These are phyloP conservation scores for Pyrocephalus nanus DNA, from an alignment of 2,797 vertebrate species.

Conservation along the genomic window DNA sequence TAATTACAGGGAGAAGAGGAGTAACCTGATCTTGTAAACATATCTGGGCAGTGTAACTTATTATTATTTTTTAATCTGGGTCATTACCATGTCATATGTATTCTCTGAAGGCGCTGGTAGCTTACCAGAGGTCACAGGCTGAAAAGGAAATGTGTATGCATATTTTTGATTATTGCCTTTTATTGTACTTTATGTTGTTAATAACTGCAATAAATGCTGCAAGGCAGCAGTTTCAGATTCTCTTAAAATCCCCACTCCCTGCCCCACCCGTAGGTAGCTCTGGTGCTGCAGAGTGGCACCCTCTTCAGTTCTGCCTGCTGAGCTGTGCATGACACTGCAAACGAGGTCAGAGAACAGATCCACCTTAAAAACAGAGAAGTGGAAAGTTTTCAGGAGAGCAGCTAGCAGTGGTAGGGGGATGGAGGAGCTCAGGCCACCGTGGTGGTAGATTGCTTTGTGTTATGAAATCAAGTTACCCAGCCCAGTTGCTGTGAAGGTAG, in stretches of 20 bases:
- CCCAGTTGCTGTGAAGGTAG: neutral
- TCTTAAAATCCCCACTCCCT: neutral
- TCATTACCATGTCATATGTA: slow-evolving; percentile 43
- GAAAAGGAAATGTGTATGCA: neutral
- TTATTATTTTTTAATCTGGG: slow-evolving; percentile 69
- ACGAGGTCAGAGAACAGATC: neutral
- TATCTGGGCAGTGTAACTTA: slow-evolving; percentile 5
- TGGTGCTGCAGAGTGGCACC: neutral
- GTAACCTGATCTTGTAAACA: slow-evolving; percentile 56
- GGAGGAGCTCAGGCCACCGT: neutral
- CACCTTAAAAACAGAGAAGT: neutral
- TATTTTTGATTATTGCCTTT: neutral
- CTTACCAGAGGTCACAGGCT: neutral
- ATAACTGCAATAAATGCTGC: neutral
- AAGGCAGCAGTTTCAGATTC: neutral
- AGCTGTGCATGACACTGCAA: neutral
- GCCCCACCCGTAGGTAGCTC: neutral
- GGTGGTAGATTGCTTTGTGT: neutral
- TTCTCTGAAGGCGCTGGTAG: neutral
- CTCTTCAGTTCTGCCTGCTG: rapidly evolving
- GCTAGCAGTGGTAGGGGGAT: neutral
- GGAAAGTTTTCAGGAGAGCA: neutral
- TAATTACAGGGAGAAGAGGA: slow-evolving; percentile 56
- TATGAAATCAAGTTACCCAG: neutral
- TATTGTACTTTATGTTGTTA: neutral